These are phyloP conservation scores for Amphilophus citrinellus DNA, from an alignment of 2,113 vertebrate genomes.

Conservation along the genomic window DNA sequence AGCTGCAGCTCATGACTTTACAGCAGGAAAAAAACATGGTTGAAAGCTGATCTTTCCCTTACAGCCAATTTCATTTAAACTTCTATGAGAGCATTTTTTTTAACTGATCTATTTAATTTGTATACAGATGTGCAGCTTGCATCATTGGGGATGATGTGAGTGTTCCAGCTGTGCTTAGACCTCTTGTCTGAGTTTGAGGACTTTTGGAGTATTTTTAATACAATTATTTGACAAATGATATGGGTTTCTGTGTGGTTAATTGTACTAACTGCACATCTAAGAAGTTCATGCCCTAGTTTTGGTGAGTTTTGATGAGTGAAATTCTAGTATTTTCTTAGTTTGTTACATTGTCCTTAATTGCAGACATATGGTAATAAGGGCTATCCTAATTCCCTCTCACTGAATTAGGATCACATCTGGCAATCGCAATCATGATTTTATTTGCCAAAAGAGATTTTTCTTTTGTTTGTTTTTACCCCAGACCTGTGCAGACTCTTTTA, in stretches of 20 bases:
- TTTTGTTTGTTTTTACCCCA: no score
- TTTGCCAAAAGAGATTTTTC: no score
- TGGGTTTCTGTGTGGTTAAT: no score
- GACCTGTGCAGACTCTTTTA: no score
- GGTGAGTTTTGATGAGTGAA: fast-evolving
- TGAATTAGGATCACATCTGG: no score
- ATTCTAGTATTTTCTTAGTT: not conserved
- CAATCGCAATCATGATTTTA: no score
- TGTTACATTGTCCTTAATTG: not conserved
- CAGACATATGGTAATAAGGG: not conserved
- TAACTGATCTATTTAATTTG: not conserved
- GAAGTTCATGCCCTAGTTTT: not conserved
- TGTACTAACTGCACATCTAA: not conserved
- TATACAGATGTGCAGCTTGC: not conserved
- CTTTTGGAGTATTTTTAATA: not conserved
- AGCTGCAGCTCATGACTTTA: no score
- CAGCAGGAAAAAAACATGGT: no score
- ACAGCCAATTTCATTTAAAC: no score
- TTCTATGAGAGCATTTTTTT: not conserved
- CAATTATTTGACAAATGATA: not conserved
- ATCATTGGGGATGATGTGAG: no score
- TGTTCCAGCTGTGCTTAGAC: not conserved
- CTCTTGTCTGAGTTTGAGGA: not conserved
- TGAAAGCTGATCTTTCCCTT: no score
- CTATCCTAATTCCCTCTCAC: no score